Evolutionary conservation across 1,140 invertebrate species (phyloP).

Genomic region (Bombus confusus): DNA sequence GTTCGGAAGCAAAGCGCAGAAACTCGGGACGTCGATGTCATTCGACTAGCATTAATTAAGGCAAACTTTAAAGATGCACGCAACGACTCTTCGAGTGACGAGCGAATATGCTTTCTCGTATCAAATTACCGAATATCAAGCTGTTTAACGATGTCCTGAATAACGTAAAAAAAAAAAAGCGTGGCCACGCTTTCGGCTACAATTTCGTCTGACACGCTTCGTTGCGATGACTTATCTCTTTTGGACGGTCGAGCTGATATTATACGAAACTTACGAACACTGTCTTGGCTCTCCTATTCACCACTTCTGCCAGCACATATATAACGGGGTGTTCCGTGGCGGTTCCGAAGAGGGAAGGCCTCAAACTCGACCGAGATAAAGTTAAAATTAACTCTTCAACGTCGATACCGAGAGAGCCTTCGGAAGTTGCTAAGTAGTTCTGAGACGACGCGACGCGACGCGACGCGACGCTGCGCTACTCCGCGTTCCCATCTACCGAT

Average conservation of each 20-base stretch:
- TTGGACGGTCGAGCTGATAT: conserved; percentile 35
- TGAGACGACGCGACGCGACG: conserved; percentile 38
- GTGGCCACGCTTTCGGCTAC: neutral
- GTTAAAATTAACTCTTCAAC: conserved; percentile 71
- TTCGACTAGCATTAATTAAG: neutral
- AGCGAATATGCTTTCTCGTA: no score
- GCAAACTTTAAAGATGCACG: neutral
- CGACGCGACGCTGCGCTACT: neutral
- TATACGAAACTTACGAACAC: conserved; percentile 60
- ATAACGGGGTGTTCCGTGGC: conserved; percentile 35
- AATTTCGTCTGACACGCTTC: neutral
- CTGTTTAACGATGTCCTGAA: neutral
- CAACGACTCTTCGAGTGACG: neutral
- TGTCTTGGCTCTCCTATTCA: conserved; percentile 37
- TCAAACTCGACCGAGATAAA: conserved; percentile 67
- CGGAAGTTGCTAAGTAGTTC: conserved; percentile 67
- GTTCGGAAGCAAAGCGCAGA: neutral
- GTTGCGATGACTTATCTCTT: neutral
- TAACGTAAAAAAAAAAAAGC: neutral
- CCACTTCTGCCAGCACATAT: conserved; percentile 21
- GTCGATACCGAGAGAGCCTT: conserved; percentile 57
- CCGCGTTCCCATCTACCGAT: neutral
- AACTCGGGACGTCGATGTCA: neutral
- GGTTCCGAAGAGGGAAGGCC: conserved; percentile 40
- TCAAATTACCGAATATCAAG: neutral